These are phyloP conservation scores for Agriopis marginaria DNA, from an alignment of 2,888 invertebrate species.

Conservation along the genomic window DNA sequence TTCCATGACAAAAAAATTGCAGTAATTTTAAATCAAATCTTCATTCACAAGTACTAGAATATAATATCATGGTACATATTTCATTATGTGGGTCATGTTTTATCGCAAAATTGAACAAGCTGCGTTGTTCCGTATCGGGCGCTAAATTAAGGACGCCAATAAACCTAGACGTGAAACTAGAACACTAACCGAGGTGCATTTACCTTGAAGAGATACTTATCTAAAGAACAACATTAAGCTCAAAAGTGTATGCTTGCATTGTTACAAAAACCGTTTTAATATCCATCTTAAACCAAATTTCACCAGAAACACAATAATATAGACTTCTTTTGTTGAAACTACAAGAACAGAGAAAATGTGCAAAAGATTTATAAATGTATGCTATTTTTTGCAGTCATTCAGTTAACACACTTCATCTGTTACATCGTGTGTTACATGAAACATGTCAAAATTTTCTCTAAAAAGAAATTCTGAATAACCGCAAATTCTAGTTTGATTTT, in stretches of 20 bases:
- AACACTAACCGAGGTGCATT: slow-evolving; percentile 4
- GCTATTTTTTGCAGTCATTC: slow-evolving; percentile 9
- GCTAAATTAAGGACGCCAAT: slow-evolving; percentile 37
- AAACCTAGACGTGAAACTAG: slow-evolving; percentile 32
- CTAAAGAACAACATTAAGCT: slow-evolving; percentile 3
- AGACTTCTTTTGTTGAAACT: slow-evolving; percentile 1
- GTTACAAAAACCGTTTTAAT: slow-evolving; percentile 12
- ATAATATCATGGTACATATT: slow-evolving; percentile 9
- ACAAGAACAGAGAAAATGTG: neutral
- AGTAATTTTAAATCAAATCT: neutral
- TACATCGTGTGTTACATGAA: slow-evolving; percentile 18
- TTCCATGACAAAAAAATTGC: neutral
- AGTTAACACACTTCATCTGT: slow-evolving; percentile 28
- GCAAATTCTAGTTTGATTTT: slow-evolving; percentile 43
- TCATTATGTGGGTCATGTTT: slow-evolving; percentile 55
- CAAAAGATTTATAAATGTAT: neutral
- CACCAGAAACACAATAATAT: neutral
- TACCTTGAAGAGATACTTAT: slow-evolving; percentile 15
- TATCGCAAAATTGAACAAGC: slow-evolving; percentile 53
- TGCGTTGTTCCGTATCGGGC: slow-evolving; percentile 45
- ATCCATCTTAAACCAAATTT: slow-evolving; percentile 3
- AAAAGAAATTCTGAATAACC: slow-evolving; percentile 16
- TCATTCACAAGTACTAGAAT: neutral
- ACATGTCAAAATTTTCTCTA: slow-evolving; percentile 22
- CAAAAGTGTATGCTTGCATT: slow-evolving; percentile 1